Percentiles rank a stretch among this genome's conserved stretches.
Conservation (phyloP, 2,113 vertebrate species). For the Leptocoma aspasia region DNA sequence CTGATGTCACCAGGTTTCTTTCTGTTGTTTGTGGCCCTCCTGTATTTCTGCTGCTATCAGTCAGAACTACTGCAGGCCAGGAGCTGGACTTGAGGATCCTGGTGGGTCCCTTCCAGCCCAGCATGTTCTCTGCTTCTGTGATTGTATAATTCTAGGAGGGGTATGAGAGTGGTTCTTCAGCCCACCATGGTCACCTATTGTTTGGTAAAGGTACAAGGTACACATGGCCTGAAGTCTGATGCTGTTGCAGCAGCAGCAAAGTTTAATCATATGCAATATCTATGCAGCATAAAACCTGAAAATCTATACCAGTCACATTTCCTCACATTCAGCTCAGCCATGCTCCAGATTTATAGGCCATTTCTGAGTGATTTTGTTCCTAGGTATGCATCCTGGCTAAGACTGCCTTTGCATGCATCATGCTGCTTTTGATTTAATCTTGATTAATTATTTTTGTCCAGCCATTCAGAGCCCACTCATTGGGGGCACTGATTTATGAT, state of each 20-base stretch:
- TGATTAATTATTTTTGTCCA: constrained; percentile 52
- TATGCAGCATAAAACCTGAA: constrained; percentile 8
- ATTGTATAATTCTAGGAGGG: not conserved
- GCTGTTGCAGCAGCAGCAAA: not conserved
- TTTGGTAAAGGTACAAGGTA: not conserved
- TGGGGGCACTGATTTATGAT: not conserved
- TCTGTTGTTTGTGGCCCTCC: not conserved
- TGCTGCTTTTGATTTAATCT: constrained; percentile 48
- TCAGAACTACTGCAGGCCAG: not conserved
- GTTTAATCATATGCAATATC: not conserved
- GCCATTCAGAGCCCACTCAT: constrained; percentile 12
- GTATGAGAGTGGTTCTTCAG: not conserved
- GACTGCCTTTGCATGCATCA: not conserved
- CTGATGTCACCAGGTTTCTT: not conserved
- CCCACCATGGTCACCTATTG: rapidly evolving
- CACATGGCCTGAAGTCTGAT: not conserved
- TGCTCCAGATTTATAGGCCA: constrained; percentile 40
- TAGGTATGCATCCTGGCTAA: constrained; percentile 13
- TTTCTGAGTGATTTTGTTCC: not conserved
- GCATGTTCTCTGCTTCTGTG: not conserved
- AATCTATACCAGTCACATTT: not conserved
- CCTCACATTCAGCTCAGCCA: not conserved
- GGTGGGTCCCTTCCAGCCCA: not conserved
- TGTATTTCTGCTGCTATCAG: not conserved
- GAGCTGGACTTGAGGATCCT: no score